phyloP scores from a whole-genome alignment of 2,888 invertebrate genomes.

The Lycocerus yunnanus region DNA sequence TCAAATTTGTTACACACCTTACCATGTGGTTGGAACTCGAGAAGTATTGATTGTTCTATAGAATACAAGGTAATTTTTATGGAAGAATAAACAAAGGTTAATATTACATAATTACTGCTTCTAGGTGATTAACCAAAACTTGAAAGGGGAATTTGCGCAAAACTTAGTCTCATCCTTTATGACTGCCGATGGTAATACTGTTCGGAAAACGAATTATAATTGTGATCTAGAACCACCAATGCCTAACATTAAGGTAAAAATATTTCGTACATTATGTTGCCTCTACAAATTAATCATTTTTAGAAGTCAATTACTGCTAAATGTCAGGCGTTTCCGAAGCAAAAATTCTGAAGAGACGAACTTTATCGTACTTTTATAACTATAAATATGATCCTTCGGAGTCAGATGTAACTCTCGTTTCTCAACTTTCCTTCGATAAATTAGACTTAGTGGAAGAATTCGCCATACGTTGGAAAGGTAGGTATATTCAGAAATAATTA shows the following conservation, averaged over 20 bases:
- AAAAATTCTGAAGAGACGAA: conserved; percentile 71
- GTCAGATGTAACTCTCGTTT: conserved; percentile 84
- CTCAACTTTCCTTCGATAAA: conserved; percentile 86
- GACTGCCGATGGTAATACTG: background rate
- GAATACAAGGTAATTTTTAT: background rate
- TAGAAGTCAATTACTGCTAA: conserved; percentile 80
- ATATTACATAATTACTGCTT: no score
- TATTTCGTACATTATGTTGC: conserved; percentile 26
- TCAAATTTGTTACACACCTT: conserved; percentile 76
- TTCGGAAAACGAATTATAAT: background rate
- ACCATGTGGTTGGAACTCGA: conserved; percentile 90
- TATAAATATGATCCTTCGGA: conserved; percentile 67
- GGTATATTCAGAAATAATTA: no score
- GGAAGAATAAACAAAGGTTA: background rate
- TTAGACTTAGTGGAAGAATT: conserved; percentile 82
- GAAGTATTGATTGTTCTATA: conserved; percentile 77
- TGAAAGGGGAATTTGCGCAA: background rate
- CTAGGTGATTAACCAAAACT: background rate
- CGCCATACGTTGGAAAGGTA: conserved; percentile 82
- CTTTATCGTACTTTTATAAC: conserved; percentile 81
- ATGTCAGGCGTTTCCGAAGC: conserved; percentile 79
- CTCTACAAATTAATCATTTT: conserved; percentile 48
- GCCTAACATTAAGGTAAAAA: conserved; percentile 70
- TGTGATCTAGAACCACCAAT: conserved; percentile 46
- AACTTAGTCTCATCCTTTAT: background rate